Evolutionary conservation across 2,113 vertebrate species (phyloP).

Genomic region (Mobula hypostoma): DNA sequence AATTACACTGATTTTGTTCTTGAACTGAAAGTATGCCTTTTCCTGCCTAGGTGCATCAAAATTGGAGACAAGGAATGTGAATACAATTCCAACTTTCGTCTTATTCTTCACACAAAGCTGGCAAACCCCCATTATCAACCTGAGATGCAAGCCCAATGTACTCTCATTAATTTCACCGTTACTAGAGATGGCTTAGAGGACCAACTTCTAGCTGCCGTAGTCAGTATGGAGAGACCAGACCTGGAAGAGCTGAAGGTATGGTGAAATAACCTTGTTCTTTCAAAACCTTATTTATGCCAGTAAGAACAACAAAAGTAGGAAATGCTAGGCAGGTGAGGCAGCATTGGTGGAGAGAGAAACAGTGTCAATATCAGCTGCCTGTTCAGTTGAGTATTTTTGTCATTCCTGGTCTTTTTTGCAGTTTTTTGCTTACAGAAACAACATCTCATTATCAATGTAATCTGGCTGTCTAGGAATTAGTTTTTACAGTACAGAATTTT

Average conservation of each 20-base stretch:
- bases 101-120: slow-evolving; percentile 91
- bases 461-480: background rate
- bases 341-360: too few relatives aligned
- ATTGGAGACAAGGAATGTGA: slow-evolving; percentile 93
- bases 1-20: background rate
- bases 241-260: slow-evolving; percentile 85
- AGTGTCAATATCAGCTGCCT: too few relatives aligned
- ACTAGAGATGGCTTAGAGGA: slow-evolving; percentile 84
- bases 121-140: slow-evolving; percentile 91
- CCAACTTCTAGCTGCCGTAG: slow-evolving; percentile 81
- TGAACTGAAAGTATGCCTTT: background rate
- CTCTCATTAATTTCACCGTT: slow-evolving; percentile 88
- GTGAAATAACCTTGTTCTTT: background rate
- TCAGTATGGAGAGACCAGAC: slow-evolving; percentile 83
- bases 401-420: too few relatives aligned
- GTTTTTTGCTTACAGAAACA: too few relatives aligned
- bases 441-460: background rate
- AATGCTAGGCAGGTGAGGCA: too few relatives aligned
- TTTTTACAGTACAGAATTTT: background rate
- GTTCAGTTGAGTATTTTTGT: too few relatives aligned
- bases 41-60: slow-evolving; percentile 70
- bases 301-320: too few relatives aligned
- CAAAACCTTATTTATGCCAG: too few relatives aligned
- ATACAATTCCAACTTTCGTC: slow-evolving; percentile 73
- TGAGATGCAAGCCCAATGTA: slow-evolving; percentile 92